A percentile compares a stretch with the other conserved stretches of the same genome.
phyloP scores from a whole-genome alignment of 1,140 invertebrate species.

The Formica exsecta region DNA sequence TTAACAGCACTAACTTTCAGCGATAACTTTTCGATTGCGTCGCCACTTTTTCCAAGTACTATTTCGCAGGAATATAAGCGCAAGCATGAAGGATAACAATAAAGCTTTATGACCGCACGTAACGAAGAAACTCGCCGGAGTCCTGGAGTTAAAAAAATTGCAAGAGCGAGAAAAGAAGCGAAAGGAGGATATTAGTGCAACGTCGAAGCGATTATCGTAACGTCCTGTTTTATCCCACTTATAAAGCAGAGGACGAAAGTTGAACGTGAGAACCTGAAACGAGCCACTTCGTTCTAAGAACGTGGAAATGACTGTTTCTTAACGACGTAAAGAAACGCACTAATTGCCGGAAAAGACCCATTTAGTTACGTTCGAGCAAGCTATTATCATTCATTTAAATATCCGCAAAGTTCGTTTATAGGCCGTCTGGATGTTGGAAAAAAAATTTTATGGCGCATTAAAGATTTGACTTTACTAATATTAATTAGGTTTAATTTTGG shows the following conservation, averaged over 20 bases:
- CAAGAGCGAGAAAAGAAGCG: neutral
- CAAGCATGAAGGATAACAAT: neutral
- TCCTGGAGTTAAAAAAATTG: constrained; percentile 15
- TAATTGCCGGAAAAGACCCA: constrained; percentile 17
- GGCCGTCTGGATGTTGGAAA: neutral
- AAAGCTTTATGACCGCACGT: constrained; percentile 42
- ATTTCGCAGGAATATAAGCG: neutral
- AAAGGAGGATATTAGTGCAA: constrained; percentile 26
- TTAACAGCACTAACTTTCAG: constrained; percentile 23
- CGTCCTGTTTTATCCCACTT: constrained; percentile 11
- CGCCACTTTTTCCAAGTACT: neutral
- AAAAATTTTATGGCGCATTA: neutral
- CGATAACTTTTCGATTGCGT: constrained; percentile 7
- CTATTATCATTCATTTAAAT: constrained; percentile 55
- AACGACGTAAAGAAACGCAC: constrained; percentile 41
- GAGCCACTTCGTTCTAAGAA: constrained; percentile 45
- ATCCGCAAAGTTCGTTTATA: constrained; percentile 22
- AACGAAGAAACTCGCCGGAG: constrained; percentile 13
- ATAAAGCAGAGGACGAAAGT: neutral
- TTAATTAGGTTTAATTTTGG: neutral
- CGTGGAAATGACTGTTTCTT: constrained; percentile 37
- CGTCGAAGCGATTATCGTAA: constrained; percentile 48
- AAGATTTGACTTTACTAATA: neutral
- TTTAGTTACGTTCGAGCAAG: constrained; percentile 10
- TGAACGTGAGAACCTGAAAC: constrained; percentile 23